Base-by-base conservation (phyloP, 64 coral and sea anemone species). In the Stichodactyla helianthus region DNA sequence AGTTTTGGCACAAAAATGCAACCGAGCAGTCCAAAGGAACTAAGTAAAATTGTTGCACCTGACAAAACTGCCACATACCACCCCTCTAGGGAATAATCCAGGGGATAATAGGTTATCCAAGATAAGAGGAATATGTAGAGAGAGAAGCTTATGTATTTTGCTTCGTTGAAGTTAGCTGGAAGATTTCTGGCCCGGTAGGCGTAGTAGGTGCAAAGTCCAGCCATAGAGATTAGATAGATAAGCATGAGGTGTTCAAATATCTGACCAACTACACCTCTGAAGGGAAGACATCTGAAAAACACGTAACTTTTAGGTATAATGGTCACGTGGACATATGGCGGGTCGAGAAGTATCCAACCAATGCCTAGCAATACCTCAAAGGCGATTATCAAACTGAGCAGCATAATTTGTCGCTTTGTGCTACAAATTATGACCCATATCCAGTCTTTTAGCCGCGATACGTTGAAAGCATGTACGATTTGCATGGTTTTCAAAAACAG, bases 91-190 rank as follows among this genome's bases (percentile, higher is more conserved):
- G 84, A 59, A 55, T 81, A 87, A 8, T 87, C 84, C 1, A 94
- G 55, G 3, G 92, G 92, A 5, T 90, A 83, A 65, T 94, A 94
- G 0, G 88, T 86, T 17, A 86, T 23, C 19, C 83, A 86, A 0
- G 88, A 90, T 2, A 94, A n/a, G 5, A 90, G 54, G 9, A 90
- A 54, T 54, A 90, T 90, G 79, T 94, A 90, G 81, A 94, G 84
- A 6, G 92, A 83, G 68, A 94, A 94, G 18, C 81, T 79, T 20
- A 93, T 86, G 74, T 89, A 89, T 65, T 88, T 88, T 7, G 91
- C 91, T 52, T 92, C 91, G 91, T 88, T 92, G 55, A 92, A 90
- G 55, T 94, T 94, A 22, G 88, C 92, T 10, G 92, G 92, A 62
- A 94, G 78, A 71, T 90, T 87, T 25, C 92, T 20, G 1, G 53